Evolutionary conservation across 2,888 invertebrate species (phyloP), one percentile per base, ranked within the genome.

Genomic region (Geophilus truncorum): DNA sequence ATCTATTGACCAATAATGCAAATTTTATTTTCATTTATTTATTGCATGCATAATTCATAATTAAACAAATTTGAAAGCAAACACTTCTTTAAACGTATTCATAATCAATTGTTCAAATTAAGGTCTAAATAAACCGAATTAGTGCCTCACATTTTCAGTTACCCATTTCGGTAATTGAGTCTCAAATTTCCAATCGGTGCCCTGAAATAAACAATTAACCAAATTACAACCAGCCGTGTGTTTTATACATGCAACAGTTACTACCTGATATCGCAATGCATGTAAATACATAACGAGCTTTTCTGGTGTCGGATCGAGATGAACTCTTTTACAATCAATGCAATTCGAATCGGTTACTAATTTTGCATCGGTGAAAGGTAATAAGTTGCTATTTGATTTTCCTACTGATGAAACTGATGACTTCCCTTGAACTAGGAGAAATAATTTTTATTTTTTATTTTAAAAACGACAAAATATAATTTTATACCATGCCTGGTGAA

Each of bases 231-330:
- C 5, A 4, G n/a, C 34, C 51, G 18, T 3, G 18, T 51, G 18
- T 77, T 9, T 1, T n/a, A 34, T 9, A 18, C 7, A 34, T n/a
- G 18, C 10, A 76, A 77, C n/a, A 77, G 3, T 25, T 40, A 36
- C 30, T 82, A n/a, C n/a, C n/a, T 85, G 83, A 81, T 88, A 88
- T 18, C 83, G 84, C 80, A 87, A 84, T 34, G 97, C 97, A 88
- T 98, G 98, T 75, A 98, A 91, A 88, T 95, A 98, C 95, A 98
- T 96, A 84, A 97, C 93, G 82, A 98, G 91, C 87, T 97, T 96
- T 84, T 93, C 91, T 0, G 95, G 94, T 83, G 93, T 92, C 0
- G 98, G 97, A 88, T 98, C 97, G 83, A 94, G 90, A 89, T 95
- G 97, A 82, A 94, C 90, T 81, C 95, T 93, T 88, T 94, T 94